A percentile compares a stretch with the other conserved stretches of the same genome.
These are phyloP conservation scores for Pseudomyrmex pallidus DNA, from an alignment of 1,140 invertebrate genomes.

Conservation along the genomic window DNA sequence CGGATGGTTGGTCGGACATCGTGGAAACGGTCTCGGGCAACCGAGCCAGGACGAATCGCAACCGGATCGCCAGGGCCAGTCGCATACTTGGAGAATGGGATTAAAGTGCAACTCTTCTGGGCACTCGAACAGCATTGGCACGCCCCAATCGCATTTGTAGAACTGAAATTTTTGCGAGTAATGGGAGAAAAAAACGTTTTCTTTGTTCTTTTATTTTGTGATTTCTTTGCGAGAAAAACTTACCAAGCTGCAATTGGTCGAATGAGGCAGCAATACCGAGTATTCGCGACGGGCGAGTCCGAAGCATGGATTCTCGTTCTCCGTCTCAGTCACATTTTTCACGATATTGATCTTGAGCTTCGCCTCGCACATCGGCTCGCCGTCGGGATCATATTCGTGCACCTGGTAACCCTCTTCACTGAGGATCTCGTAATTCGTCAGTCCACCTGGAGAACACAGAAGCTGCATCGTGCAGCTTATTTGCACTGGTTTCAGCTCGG, in stretches of 20 bases:
- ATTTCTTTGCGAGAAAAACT: constrained; percentile 4
- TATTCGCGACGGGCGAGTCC: neutral
- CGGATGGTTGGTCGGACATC: neutral
- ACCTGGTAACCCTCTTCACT: neutral
- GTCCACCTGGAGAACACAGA: neutral
- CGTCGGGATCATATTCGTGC: neutral
- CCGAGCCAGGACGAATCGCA: constrained; percentile 3
- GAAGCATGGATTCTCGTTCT: constrained; percentile 16
- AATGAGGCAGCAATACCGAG: constrained; percentile 1
- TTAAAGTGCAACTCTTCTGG: constrained; percentile 84
- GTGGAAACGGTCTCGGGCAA: constrained; percentile 29
- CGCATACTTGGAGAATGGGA: constrained; percentile 81
- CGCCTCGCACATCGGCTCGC: constrained; percentile 2
- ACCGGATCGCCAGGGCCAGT: constrained; percentile 73
- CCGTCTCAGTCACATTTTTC: neutral
- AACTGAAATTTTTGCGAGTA: constrained; percentile 72
- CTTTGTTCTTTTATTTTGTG: neutral
- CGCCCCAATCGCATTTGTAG: constrained; percentile 85
- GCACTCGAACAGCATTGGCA: constrained; percentile 84
- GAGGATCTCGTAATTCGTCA: neutral
- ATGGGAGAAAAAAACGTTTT: neutral
- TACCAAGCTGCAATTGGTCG: constrained; percentile 37
- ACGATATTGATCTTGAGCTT: constrained; percentile 28
- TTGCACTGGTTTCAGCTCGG: neutral
- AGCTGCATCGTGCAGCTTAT: constrained; percentile 35